Evolutionary conservation across 1,140 invertebrate genomes (phyloP).

Genomic region (Tetragnatha versicolor): DNA sequence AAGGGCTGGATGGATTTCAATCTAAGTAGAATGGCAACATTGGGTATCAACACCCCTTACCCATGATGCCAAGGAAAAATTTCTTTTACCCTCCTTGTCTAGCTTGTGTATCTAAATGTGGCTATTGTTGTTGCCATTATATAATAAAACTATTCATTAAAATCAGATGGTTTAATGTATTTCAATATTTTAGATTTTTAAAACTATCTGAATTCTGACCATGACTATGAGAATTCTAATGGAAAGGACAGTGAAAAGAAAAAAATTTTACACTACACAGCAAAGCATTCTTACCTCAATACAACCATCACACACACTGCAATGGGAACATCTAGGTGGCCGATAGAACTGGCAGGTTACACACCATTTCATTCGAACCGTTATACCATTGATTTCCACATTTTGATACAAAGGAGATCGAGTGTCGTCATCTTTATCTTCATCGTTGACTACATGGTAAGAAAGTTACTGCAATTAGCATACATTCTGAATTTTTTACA

Average conservation of each 20-base stretch:
- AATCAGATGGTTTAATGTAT: conserved; percentile 42
- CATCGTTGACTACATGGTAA: conserved; percentile 69
- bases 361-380: conserved; percentile 99
- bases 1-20: too few relatives aligned
- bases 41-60: too few relatives aligned
- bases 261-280: not conserved
- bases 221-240: not conserved
- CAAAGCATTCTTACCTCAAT: conserved; percentile 84
- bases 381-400: conserved; percentile 97
- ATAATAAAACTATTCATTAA: too few relatives aligned
- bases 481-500: too few relatives aligned
- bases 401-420: conserved; percentile 96
- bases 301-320: conserved; percentile 98
- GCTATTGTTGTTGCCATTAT: too few relatives aligned
- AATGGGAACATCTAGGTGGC: conserved; percentile 97
- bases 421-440: conserved; percentile 97
- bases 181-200: too few relatives aligned
- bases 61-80: too few relatives aligned
- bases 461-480: not conserved
- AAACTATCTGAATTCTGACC: too few relatives aligned
- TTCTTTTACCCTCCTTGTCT: too few relatives aligned
- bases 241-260: not conserved
- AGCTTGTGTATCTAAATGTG: too few relatives aligned
- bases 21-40: too few relatives aligned
- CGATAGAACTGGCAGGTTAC: conserved; percentile 99